Percentiles rank a stretch among this genome's conserved stretches.
Evolutionary conservation across 2,888 invertebrate genomes (phyloP).

Genomic region (Sphaeridia pumilis): DNA sequence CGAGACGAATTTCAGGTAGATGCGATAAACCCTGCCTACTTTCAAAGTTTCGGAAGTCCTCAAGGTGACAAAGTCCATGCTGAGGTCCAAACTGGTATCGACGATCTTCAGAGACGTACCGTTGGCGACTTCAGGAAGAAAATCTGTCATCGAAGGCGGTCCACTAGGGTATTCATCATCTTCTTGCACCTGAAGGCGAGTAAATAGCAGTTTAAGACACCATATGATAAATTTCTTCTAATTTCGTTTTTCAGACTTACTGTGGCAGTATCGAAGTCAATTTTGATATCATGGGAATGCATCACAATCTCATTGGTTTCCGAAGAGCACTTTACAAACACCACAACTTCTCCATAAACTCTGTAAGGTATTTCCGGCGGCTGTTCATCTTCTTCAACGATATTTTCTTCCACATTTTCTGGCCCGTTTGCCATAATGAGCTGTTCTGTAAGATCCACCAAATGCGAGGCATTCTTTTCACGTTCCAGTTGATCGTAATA

Average conservation of each 20-base stretch:
- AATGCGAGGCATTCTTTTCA: not conserved
- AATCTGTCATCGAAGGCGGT: too few relatives aligned
- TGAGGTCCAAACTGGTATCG: not conserved
- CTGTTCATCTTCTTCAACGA: not conserved
- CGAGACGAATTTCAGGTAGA: constrained; percentile 5
- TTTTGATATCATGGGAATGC: constrained; percentile 3
- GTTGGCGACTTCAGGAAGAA: not conserved
- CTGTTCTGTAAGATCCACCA: not conserved
- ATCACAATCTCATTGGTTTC: constrained; percentile 4
- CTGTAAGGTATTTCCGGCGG: not conserved
- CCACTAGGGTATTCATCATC: not conserved
- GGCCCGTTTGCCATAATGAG: not conserved
- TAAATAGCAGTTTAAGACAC: not conserved
- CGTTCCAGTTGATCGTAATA: not conserved
- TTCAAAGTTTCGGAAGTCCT: not conserved
- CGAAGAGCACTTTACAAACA: constrained; percentile 1
- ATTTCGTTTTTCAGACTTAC: constrained; percentile 2
- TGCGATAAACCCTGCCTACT: not conserved
- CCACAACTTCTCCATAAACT: constrained; percentile 1
- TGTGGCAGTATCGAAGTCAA: not conserved
- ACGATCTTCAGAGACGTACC: not conserved
- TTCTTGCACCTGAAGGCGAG: not conserved
- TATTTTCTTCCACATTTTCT: not conserved
- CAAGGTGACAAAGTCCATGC: constrained; percentile 5
- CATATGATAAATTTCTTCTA: not conserved